Evolutionary conservation across 2,113 vertebrate species (phyloP).

Genomic region (Platichthys stellatus): DNA sequence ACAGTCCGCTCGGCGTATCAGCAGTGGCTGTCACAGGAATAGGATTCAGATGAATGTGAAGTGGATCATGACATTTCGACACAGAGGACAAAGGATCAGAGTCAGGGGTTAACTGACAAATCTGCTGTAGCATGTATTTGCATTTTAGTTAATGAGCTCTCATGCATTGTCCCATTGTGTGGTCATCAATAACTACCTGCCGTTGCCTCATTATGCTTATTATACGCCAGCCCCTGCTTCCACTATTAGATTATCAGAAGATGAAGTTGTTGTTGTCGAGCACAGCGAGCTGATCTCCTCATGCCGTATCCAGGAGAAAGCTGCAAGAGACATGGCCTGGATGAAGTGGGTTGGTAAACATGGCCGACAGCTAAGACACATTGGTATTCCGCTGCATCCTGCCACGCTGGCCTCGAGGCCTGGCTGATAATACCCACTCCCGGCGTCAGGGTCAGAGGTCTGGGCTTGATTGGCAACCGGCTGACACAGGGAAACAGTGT

Average conservation of each 20-base stretch:
- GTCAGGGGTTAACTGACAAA: conserved; percentile 30
- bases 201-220: conserved; percentile 51
- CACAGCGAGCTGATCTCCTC: conserved; percentile 31
- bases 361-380: conserved; percentile 58
- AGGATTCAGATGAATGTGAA: conserved; percentile 56
- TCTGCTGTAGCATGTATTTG: conserved; percentile 24
- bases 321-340: conserved; percentile 27
- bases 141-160: conserved; percentile 39
- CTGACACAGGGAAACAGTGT: conserved; percentile 66
- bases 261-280: conserved; percentile 61
- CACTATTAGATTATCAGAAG: conserved; percentile 60
- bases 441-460: conserved; percentile 67
- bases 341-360: conserved; percentile 55
- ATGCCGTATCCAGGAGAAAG: conserved; percentile 14
- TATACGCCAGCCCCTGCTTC: conserved; percentile 33
- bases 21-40: conserved; percentile 27
- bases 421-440: conserved; percentile 59
- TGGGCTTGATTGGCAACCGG: conserved; percentile 71
- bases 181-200: conserved; percentile 57
- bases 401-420: conserved; percentile 29
- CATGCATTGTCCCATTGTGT: conserved; percentile 21
- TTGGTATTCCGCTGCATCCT: conserved; percentile 68
- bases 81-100: neutral
- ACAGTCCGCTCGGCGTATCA: conserved; percentile 26
- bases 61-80: conserved; percentile 60